Evolutionary conservation across 2,113 vertebrate species (phyloP), one percentile per base, ranked within the genome.

Genomic region (Elanoides forficatus): DNA sequence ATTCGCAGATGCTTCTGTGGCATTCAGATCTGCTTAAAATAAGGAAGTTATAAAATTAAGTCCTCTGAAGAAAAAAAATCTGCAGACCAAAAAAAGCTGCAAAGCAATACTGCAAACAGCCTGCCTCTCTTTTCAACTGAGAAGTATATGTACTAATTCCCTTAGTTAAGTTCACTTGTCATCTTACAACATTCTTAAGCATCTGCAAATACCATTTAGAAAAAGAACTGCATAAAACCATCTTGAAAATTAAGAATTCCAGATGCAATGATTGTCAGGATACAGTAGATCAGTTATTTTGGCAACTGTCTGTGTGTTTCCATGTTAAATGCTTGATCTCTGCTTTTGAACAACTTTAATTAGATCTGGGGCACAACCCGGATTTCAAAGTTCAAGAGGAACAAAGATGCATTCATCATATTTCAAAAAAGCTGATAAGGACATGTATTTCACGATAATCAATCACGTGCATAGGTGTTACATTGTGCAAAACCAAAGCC

Each of bases 171-270:
- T 45, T 90, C 78, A 68, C 36, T 74, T 55, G 58, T 36, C 53
- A 71, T 58, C 86, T 90, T 32, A 55, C 81, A 95, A 42, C 27
- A 73, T 76, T 76, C 42, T 63, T 79, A 43, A 53, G 43, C 58
- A 88, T 47, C 16, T 87, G 23, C 17, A 93, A 71, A 60, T 68
- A 63, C 17, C 21, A 67, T 34, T 93, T 79, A 67, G 23, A 81
- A 52, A 67, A 80, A 79, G 15, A 93, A 38, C 34, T 10, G 53
- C 50, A 92, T 55, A 90, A 96, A 93, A 62, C 34, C 53, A 86
- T 72, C 34, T 79, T 82, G 73, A 90, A 97, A 94, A 91, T 55
- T 55, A 92, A 71, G 47, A 34, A 17, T 93, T 95, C 38, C 80
- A 88, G 92, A 67, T 52, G 26, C 43, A 72, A 30, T 11, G 40